A percentile compares a stretch with the other conserved stretches of the same genome.
Evolutionary conservation across 2,113 vertebrate genomes (phyloP).

Genomic region (Struthidea cinerea): DNA sequence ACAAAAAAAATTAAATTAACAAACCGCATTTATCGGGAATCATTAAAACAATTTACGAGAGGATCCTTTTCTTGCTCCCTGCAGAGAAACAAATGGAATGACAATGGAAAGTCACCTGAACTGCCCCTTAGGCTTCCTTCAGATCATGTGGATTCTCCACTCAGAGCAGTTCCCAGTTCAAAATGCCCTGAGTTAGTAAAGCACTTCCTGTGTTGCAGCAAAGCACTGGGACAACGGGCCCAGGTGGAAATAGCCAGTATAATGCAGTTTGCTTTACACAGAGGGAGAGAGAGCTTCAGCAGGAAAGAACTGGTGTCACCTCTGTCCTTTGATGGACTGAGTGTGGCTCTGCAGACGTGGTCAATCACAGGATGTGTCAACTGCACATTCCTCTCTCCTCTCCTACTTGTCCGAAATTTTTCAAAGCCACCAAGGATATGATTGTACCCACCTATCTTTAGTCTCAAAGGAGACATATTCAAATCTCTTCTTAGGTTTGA

Average conservation of each 20-base stretch:
- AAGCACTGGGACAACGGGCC: background rate
- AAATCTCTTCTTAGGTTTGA: background rate
- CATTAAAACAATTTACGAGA: background rate
- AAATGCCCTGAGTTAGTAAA: background rate
- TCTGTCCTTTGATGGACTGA: background rate
- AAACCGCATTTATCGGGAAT: background rate
- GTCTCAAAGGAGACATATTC: background rate
- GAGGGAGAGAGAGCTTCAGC: background rate
- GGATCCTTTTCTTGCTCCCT: background rate
- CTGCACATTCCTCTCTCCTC: background rate
- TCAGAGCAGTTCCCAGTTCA: background rate
- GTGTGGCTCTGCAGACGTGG: background rate
- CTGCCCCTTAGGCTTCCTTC: background rate
- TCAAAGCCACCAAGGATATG: background rate
- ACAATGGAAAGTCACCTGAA: background rate
- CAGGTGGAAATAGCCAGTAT: background rate
- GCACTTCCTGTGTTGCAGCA: background rate
- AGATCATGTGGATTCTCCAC: background rate
- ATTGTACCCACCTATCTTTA: background rate
- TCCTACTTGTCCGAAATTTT: background rate
- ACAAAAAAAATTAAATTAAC: background rate
- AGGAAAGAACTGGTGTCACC: background rate
- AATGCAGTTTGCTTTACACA: background rate
- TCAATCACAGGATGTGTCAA: background rate
- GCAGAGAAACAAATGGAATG: background rate